Evolutionary conservation across 2,797 vertebrate genomes (phyloP), one percentile per base, ranked within the genome.

Genomic region (Enteromius viviparus): DNA sequence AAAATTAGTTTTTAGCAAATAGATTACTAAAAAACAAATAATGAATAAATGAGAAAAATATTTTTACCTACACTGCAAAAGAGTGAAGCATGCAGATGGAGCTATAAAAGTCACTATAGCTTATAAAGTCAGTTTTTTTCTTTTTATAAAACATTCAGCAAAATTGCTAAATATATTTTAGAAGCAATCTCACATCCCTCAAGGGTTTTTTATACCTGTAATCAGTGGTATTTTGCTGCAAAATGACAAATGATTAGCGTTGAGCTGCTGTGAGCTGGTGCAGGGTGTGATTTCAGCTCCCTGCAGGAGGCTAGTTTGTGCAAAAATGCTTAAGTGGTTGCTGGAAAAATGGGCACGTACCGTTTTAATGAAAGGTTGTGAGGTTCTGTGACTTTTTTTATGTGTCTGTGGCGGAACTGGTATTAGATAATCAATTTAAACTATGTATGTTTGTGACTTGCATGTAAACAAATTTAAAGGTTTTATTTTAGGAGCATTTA

Each of bases 141-240:
- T 3, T 0, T 32, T 64, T 64, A 7, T 64, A 1, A 15, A 14
- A 17, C 17, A 32, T 32, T 64, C 60, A 3, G 1, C 5, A 32
- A 32, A 64, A 17, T 64, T 64, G 62, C 62, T 64, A 32, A 32
- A 32, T 32, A 64, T 64, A 32, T 23, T 32, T 23, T 15, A 29
- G 58, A 15, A 64, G 40, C 19, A 21, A 64, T 65, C 49, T 34
- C 6, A 65, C 60, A 32, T 65, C 23, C 34, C 40, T 78, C 45
- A 3, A 19, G 14, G 26, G 17, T 65, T 65, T 68, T 37, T 37
- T n/a, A 78, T 66, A 19, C 14, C 21, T 51, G 10, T 53, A 68
- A 68, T 79, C 21, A 26, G n/a, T 70, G 65, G 49, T 58, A 58
- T 80, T 58, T 70, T 70, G 49, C 65, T 69, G 47, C 26, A 19